Percentiles rank a stretch among this genome's conserved stretches.
Evolutionary conservation across 2,113 vertebrate species (phyloP).

Genomic region (Arizona elegans): DNA sequence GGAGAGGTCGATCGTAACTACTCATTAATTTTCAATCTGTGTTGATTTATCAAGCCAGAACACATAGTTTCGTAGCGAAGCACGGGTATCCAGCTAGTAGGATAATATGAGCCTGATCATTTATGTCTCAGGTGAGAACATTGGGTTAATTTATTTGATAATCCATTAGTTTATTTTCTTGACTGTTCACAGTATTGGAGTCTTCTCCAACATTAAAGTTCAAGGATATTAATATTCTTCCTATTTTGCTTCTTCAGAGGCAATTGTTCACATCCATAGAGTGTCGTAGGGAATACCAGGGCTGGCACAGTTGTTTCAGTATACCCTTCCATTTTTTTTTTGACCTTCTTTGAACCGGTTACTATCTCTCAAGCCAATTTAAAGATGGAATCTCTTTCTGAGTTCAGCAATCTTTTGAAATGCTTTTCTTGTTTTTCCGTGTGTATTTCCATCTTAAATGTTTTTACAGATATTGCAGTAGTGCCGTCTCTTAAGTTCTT

Average conservation of each 20-base stretch:
- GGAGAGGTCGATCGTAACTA: too few species aligned
- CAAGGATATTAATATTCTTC: background rate
- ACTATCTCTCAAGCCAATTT: background rate
- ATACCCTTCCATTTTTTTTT: background rate
- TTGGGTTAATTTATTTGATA: background rate
- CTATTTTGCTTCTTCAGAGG: background rate
- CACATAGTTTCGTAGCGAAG: too few species aligned
- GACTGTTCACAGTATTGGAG: background rate
- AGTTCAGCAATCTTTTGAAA: background rate
- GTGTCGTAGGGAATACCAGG: background rate
- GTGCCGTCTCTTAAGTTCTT: background rate
- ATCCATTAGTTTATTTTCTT: background rate
- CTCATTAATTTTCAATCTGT: too few species aligned
- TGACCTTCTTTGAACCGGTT: background rate
- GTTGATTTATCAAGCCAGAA: too few species aligned
- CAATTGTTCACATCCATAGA: background rate
- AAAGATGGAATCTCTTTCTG: background rate
- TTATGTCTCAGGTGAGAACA: background rate
- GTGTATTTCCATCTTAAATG: background rate
- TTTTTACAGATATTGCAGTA: background rate
- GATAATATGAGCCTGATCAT: background rate
- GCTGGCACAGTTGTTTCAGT: background rate
- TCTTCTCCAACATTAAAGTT: background rate
- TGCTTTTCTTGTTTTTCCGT: background rate
- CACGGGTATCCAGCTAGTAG: too few species aligned